Percentiles rank a stretch among this genome's conserved stretches.
These are phyloP conservation scores for Eutolmus rufibarbis DNA, from an alignment of 2,888 invertebrate species.

Conservation along the genomic window DNA sequence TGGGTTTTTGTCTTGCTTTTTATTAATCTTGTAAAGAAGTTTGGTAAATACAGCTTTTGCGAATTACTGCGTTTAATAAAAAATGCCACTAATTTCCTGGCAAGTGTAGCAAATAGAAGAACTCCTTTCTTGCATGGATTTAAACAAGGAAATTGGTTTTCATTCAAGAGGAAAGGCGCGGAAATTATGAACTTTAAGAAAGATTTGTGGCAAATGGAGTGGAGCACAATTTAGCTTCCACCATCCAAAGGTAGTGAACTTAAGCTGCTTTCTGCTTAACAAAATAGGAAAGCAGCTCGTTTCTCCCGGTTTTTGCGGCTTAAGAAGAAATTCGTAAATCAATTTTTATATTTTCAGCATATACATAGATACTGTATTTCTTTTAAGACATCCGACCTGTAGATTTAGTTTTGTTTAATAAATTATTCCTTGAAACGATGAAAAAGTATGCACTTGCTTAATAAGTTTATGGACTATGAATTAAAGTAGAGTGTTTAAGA, in stretches of 20 bases:
- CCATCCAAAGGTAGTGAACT: background rate
- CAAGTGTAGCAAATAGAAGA: background rate
- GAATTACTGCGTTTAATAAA: background rate
- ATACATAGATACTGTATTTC: too few species aligned
- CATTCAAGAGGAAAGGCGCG: background rate
- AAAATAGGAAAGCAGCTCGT: background rate
- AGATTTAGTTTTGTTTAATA: too few species aligned
- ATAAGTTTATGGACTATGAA: background rate
- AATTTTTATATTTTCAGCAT: background rate
- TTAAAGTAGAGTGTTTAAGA: too few species aligned
- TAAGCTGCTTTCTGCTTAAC: background rate
- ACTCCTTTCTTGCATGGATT: background rate
- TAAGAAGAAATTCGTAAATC: background rate
- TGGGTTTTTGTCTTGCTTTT: background rate
- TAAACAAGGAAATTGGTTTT: slow-evolving; percentile 32
- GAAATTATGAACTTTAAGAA: background rate
- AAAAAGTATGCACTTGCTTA: background rate
- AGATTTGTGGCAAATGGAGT: background rate
- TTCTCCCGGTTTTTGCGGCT: background rate
- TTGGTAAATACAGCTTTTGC: background rate
- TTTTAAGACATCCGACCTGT: too few species aligned
- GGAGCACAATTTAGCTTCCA: background rate
- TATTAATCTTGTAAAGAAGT: background rate
- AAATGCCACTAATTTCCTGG: background rate
- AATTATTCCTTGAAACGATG: background rate